A percentile compares a stretch with the other conserved stretches of the same genome.
Conservation (phyloP, 1,140 invertebrate species). For the Macrobrachium rosenbergii region DNA sequence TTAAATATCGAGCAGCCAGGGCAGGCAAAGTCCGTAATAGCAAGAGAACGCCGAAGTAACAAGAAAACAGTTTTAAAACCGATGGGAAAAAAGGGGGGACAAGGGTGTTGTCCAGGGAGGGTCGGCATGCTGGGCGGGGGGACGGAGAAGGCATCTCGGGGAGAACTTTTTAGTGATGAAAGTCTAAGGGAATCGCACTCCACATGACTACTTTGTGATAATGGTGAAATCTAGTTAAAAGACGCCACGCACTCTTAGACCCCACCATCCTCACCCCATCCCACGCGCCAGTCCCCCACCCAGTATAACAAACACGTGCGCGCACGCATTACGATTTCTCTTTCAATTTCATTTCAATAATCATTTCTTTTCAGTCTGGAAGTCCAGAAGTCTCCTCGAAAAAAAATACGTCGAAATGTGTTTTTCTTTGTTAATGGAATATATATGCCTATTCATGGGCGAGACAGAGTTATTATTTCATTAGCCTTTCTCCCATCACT, state of each 20-base stretch:
- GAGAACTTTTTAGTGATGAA: slow-evolving; percentile 9
- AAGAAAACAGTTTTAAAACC: slow-evolving; percentile 18
- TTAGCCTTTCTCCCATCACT: no score
- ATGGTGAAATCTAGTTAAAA: slow-evolving; percentile 16
- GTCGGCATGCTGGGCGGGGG: not conserved
- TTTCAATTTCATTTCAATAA: not conserved
- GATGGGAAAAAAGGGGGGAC: not conserved
- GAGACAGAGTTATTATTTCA: no score
- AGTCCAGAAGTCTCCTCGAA: no score
- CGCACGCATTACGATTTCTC: not conserved
- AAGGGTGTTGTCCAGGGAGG: not conserved
- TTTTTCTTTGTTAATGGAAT: no score
- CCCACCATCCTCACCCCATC: not conserved
- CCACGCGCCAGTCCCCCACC: not conserved
- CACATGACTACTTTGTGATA: slow-evolving; percentile 25
- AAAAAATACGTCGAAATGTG: no score
- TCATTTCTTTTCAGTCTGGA: not conserved
- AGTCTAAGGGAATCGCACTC: slow-evolving; percentile 20
- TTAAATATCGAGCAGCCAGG: no score
- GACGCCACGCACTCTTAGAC: not conserved
- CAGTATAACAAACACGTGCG: not conserved
- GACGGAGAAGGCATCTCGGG: not conserved
- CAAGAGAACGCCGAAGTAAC: not conserved
- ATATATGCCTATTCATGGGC: no score
- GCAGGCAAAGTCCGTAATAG: no score